Evolutionary conservation across 2,888 invertebrate species (phyloP).

Genomic region (Agrilus biguttatus): DNA sequence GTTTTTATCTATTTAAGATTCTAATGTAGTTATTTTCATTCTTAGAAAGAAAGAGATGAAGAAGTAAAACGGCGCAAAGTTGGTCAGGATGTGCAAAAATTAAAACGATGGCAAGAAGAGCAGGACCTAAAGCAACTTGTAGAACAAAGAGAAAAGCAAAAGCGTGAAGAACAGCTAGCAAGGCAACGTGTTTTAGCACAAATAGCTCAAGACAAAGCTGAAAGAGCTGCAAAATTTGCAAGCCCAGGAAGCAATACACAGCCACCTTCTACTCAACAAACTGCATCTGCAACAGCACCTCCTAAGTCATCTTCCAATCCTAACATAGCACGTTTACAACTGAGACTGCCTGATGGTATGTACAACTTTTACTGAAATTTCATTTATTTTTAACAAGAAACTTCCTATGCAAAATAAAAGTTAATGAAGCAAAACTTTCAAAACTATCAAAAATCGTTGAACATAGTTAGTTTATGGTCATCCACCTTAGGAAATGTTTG

Average conservation of each 20-base stretch:
- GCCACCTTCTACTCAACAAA: conserved; percentile 2
- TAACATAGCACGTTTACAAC: conserved; percentile 61
- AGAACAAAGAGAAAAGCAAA: conserved; percentile 62
- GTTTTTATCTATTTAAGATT: too few species aligned
- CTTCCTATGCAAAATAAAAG: too few species aligned
- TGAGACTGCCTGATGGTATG: conserved; percentile 67
- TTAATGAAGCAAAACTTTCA: too few species aligned
- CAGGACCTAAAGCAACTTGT: conserved; percentile 55
- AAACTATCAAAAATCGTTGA: too few species aligned
- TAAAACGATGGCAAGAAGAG: conserved; percentile 62
- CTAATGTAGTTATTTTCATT: background rate
- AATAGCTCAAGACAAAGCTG: conserved; percentile 73
- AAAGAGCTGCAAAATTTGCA: conserved; percentile 38
- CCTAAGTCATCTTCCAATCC: conserved; percentile 11
- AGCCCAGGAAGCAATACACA: conserved; percentile 3
- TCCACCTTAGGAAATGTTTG: too few species aligned
- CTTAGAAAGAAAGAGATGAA: conserved; percentile 24
- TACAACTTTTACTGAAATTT: too few species aligned
- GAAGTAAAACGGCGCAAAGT: conserved; percentile 60
- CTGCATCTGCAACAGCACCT: conserved; percentile 7
- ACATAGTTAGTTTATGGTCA: too few species aligned
- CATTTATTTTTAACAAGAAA: too few species aligned
- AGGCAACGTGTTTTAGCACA: conserved; percentile 66
- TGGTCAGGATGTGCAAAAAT: conserved; percentile 57
- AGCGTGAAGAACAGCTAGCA: conserved; percentile 57